Evolutionary conservation across 2,888 invertebrate genomes (phyloP).

Genomic region (Notocelia uddmanniana): DNA sequence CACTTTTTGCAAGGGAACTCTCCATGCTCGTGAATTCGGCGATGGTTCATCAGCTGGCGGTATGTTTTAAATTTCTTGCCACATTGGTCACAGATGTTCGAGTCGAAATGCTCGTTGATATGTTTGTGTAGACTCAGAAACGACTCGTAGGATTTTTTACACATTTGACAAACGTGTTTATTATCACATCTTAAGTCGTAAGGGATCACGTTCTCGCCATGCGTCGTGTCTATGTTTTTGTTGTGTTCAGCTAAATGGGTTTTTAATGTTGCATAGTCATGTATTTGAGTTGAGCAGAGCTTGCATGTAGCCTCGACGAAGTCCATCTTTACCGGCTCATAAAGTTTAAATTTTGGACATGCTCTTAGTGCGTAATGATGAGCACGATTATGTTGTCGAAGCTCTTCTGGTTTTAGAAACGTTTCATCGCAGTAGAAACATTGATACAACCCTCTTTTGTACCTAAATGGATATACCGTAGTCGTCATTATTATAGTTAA

Average conservation of each 20-base stretch:
- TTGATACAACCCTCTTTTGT: slow-evolving; percentile 72
- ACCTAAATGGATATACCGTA: slow-evolving; percentile 80
- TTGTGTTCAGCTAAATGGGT: slow-evolving; percentile 69
- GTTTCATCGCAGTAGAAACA: slow-evolving; percentile 77
- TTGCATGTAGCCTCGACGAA: slow-evolving; percentile 70
- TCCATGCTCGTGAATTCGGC: slow-evolving; percentile 71
- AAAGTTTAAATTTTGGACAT: slow-evolving; percentile 69
- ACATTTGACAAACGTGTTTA: slow-evolving; percentile 71
- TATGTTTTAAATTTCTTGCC: slow-evolving; percentile 76
- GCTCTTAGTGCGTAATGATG: slow-evolving; percentile 65
- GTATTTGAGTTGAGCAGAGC: slow-evolving; percentile 64
- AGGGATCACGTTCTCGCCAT: slow-evolving; percentile 75
- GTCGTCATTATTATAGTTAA: slow-evolving; percentile 68
- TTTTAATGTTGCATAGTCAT: slow-evolving; percentile 69
- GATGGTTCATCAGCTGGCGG: slow-evolving; percentile 74
- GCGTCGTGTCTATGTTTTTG: slow-evolving; percentile 65
- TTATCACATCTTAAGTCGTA: slow-evolving; percentile 74
- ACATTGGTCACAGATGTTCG: slow-evolving; percentile 79
- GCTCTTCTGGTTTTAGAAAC: slow-evolving; percentile 75
- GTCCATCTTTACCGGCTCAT: slow-evolving; percentile 79
- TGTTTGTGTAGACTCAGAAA: slow-evolving; percentile 78
- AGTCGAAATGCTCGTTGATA: slow-evolving; percentile 80
- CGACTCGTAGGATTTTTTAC: slow-evolving; percentile 77
- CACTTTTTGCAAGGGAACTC: slow-evolving; percentile 76
- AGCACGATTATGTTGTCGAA: slow-evolving; percentile 69